These are phyloP conservation scores for Lacerta bilineata DNA, from an alignment of 2,797 vertebrate species.

Conservation along the genomic window DNA sequence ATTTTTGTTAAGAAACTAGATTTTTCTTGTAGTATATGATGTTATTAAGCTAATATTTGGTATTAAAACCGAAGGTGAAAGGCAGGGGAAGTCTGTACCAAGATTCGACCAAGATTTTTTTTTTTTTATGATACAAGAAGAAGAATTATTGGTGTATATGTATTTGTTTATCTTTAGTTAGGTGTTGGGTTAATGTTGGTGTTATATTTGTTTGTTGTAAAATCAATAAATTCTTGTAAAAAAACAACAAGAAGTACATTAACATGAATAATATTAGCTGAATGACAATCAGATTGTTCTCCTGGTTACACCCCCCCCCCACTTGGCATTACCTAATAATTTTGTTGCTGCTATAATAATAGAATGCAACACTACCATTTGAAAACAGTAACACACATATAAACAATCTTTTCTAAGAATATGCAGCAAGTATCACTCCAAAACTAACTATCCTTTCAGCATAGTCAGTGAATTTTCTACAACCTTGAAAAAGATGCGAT, in stretches of 20 bases:
- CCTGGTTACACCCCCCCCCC: slow-evolving; percentile 33
- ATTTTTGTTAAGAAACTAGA: too few species aligned
- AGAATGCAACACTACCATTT: slow-evolving; percentile 45
- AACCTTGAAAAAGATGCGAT: slow-evolving; percentile 5
- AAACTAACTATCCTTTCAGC: slow-evolving; percentile 35
- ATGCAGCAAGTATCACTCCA: slow-evolving; percentile 44
- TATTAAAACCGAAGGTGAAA: too few species aligned
- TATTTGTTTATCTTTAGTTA: too few species aligned
- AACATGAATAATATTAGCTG: neutral
- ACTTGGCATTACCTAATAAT: slow-evolving; percentile 40
- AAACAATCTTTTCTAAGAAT: slow-evolving; percentile 32
- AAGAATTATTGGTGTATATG: too few species aligned
- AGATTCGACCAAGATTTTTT: too few species aligned
- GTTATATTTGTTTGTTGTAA: too few species aligned
- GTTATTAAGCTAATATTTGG: too few species aligned
- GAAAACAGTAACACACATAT: slow-evolving; percentile 41
- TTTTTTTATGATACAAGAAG: too few species aligned
- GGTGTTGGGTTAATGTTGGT: too few species aligned
- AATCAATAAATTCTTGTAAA: too few species aligned
- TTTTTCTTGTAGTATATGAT: too few species aligned
- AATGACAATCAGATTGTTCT: neutral
- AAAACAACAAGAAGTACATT: slow-evolving; percentile 13
- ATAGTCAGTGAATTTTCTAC: slow-evolving; percentile 12
- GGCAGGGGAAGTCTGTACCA: too few species aligned
- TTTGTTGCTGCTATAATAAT: slow-evolving; percentile 34